A percentile compares a stretch with the other conserved stretches of the same genome.
Conservation (phyloP, 2,888 invertebrate species). For the Allygus modestus region DNA sequence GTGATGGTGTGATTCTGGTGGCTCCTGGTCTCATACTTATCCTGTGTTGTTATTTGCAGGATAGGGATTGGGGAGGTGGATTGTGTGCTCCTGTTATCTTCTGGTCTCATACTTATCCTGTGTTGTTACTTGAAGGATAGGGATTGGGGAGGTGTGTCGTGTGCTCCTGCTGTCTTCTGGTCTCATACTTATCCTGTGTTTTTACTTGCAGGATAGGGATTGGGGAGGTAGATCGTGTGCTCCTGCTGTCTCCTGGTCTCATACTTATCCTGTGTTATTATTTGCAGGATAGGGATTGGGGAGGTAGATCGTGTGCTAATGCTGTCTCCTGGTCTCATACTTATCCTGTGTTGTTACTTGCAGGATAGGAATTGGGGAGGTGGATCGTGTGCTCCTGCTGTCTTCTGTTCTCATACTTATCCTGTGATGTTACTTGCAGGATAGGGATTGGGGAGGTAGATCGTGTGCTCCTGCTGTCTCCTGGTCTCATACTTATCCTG, state of each 20-base stretch:
- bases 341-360: not conserved
- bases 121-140: slow-evolving; percentile 10
- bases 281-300: slow-evolving; percentile 9
- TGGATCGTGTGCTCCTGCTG: not conserved
- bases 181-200: too few relatives aligned
- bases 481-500: too few relatives aligned
- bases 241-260: not conserved
- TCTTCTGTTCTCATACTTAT: not conserved
- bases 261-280: too few relatives aligned
- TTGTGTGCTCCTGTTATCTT: too few relatives aligned
- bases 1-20: not conserved
- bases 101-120: too few relatives aligned
- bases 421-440: too few relatives aligned
- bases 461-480: not conserved
- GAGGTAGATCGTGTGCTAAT: not conserved
- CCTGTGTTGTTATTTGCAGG: not conserved
- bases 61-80: too few relatives aligned
- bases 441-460: slow-evolving; percentile 1
- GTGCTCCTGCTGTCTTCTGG: too few relatives aligned
- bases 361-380: slow-evolving; percentile 16
- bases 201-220: slow-evolving; percentile 1
- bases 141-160: not conserved
- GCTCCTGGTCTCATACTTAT: too few relatives aligned
- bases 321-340: too few relatives aligned
- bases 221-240: not conserved